Conservation (phyloP, 2,888 invertebrate species). For the Metalampra italica region DNA sequence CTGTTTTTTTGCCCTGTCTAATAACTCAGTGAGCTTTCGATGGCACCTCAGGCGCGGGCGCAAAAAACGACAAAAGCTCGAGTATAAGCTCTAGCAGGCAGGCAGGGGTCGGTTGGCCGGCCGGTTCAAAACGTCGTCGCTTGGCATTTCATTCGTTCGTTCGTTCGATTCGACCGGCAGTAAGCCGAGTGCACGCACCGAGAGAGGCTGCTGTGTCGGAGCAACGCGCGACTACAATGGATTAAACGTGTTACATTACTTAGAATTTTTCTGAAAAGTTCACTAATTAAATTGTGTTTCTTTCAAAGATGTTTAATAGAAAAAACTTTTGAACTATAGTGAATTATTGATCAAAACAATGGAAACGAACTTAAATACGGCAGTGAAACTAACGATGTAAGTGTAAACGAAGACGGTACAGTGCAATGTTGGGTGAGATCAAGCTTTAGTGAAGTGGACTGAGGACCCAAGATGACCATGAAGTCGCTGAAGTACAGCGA, state of each 20-base stretch:
- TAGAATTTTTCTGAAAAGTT: neutral
- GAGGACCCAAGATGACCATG: constrained; percentile 77
- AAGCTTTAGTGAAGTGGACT: constrained; percentile 64
- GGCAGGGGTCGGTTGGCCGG: constrained; percentile 63
- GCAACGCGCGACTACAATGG: constrained; percentile 11
- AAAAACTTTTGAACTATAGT: constrained; percentile 32
- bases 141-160: neutral
- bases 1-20: constrained; percentile 63
- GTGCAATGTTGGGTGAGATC: constrained; percentile 57
- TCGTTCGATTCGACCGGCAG: constrained; percentile 29
- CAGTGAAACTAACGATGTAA: constrained; percentile 56
- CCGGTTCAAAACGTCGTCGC: constrained; percentile 10
- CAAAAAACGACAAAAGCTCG: constrained; percentile 78
- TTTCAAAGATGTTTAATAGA: constrained; percentile 5
- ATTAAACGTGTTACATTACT: neutral
- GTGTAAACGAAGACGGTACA: constrained; percentile 49
- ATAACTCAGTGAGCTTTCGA: constrained; percentile 76
- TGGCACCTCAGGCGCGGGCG: constrained; percentile 71
- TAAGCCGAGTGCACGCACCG: constrained; percentile 45
- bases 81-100: constrained; percentile 38
- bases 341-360: constrained; percentile 21
- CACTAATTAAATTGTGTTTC: constrained; percentile 1
- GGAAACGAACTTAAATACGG: constrained; percentile 36
- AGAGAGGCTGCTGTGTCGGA: constrained; percentile 23
- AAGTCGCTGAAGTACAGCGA: constrained; percentile 78